Evolutionary conservation across 2,113 vertebrate species (phyloP).

Genomic region (Raja brachyura): DNA sequence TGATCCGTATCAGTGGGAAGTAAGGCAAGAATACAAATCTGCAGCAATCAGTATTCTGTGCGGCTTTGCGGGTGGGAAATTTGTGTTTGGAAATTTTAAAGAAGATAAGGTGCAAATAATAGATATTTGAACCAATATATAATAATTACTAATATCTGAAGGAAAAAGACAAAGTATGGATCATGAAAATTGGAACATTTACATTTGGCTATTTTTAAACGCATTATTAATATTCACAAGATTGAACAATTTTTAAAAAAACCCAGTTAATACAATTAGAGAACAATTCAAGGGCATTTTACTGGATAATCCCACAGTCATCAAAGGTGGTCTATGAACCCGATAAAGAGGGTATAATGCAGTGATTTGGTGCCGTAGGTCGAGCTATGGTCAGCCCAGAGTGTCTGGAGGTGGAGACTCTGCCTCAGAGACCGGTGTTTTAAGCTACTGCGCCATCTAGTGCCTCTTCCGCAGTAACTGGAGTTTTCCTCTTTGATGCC

Average conservation of each 20-base stretch:
- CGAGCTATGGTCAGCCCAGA: neutral
- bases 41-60: neutral
- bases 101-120: neutral
- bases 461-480: neutral
- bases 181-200: neutral
- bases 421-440: neutral
- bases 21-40: neutral
- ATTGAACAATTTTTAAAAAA: neutral
- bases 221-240: neutral
- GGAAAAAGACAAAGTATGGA: no score
- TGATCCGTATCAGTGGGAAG: neutral
- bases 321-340: neutral
- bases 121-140: neutral
- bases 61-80: no score
- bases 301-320: neutral
- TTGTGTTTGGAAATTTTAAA: no score
- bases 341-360: neutral
- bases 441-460: slow-evolving; percentile 33
- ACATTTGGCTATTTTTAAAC: neutral
- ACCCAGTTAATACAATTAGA: neutral
- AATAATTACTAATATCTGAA: neutral
- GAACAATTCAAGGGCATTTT: neutral
- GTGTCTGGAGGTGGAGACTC: neutral
- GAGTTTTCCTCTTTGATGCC: no score
- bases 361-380: neutral